Conservation (phyloP, 2,797 vertebrate species). For the Stomatorhinus walkeri region DNA sequence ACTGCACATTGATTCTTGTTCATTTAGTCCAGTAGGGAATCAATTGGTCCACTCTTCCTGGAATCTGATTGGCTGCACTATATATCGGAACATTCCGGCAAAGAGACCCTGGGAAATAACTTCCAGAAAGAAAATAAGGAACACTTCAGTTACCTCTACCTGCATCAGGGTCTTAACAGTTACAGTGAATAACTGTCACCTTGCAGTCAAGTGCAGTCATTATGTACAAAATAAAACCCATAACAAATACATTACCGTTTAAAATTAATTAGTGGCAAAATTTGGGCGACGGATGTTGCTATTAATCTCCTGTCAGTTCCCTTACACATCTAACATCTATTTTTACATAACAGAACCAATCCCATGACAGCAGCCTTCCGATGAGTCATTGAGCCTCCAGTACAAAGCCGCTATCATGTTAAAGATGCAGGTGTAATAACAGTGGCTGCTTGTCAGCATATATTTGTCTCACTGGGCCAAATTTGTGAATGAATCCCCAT, state of each 20-base stretch:
- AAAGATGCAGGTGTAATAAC: not conserved
- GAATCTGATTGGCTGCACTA: not conserved
- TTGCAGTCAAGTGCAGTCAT: not conserved
- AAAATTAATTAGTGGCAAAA: not conserved
- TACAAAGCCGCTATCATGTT: not conserved
- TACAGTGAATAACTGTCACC: not conserved
- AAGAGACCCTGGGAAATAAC: not conserved
- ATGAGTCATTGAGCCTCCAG: constrained; percentile 5
- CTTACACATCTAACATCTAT: not conserved
- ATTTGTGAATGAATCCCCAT: not conserved
- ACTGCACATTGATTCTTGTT: not conserved
- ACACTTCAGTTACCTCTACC: not conserved
- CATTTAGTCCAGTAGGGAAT: not conserved
- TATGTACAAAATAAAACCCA: not conserved
- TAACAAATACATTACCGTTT: not conserved
- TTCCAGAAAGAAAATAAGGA: not conserved
- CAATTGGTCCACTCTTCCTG: not conserved
- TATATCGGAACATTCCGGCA: not conserved
- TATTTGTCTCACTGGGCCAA: not conserved
- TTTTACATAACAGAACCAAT: not conserved
- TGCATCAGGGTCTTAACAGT: not conserved
- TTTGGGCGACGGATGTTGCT: not conserved
- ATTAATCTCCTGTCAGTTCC: not conserved
- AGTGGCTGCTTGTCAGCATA: not conserved
- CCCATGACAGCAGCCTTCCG: not conserved